Evolutionary conservation across 2,888 invertebrate species (phyloP).

Genomic region (Cheilosia impressa): DNA sequence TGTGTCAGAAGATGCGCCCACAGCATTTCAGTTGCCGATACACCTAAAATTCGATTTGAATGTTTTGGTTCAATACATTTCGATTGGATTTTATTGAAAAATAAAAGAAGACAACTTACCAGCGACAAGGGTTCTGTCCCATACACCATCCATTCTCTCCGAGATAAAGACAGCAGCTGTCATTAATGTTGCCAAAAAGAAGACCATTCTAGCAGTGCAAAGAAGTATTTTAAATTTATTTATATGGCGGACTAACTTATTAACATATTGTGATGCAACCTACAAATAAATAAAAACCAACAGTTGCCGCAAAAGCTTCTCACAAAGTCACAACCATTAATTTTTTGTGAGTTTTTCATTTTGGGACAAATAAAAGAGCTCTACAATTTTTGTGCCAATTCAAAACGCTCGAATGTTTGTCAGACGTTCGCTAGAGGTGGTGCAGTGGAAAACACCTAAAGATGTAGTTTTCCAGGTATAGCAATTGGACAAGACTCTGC

Average conservation of each 20-base stretch:
- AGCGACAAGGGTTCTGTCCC: slow-evolving; percentile 94
- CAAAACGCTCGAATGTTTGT: no score
- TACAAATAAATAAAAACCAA: no score
- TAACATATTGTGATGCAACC: neutral
- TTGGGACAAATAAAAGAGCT: no score
- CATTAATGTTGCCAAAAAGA: slow-evolving; percentile 93
- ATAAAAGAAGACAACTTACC: slow-evolving; percentile 82
- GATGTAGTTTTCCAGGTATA: no score
- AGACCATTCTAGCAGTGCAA: slow-evolving; percentile 87
- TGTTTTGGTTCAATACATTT: neutral
- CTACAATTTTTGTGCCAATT: no score
- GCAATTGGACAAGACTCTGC: no score
- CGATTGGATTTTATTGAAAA: neutral
- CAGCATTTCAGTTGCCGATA: slow-evolving; percentile 91
- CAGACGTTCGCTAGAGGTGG: no score
- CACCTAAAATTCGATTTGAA: slow-evolving; percentile 83
- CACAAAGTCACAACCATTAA: no score
- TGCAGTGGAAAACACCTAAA: no score
- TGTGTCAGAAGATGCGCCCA: slow-evolving; percentile 92
- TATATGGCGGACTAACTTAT: neutral
- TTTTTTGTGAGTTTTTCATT: no score
- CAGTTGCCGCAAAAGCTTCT: no score
- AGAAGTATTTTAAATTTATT: slow-evolving; percentile 32
- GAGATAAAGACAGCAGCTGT: slow-evolving; percentile 92
- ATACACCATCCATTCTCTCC: slow-evolving; percentile 92